These are phyloP conservation scores for Polydrusus cervinus DNA, from an alignment of 2,888 invertebrate genomes.

Conservation along the genomic window DNA sequence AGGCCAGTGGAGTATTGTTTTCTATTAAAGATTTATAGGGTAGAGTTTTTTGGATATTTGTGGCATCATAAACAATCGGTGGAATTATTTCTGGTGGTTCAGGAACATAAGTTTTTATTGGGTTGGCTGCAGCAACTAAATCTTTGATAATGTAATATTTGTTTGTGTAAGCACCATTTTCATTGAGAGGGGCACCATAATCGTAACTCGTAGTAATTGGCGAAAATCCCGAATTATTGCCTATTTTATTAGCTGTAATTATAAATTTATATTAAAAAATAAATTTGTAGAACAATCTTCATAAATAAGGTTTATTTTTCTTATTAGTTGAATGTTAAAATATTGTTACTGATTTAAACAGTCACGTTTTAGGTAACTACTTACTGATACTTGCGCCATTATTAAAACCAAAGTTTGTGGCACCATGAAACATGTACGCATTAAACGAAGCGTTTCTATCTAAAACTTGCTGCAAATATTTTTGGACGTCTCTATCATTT, in stretches of 20 bases:
- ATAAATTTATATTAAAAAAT: constrained; percentile 67
- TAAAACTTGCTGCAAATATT: constrained; percentile 60
- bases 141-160: constrained; percentile 79
- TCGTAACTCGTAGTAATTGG: constrained; percentile 76
- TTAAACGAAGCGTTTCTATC: constrained; percentile 59
- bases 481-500: constrained; percentile 54
- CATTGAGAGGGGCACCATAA: constrained; percentile 91
- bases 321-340: too few species aligned
- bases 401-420: constrained; percentile 85
- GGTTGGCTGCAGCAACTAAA: constrained; percentile 68
- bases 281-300: too few species aligned
- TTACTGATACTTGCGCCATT: constrained; percentile 61
- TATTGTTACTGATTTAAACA: too few species aligned
- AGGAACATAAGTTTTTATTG: constrained; percentile 65
- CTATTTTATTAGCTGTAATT: constrained; percentile 30
- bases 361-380: constrained; percentile 67
- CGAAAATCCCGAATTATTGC: constrained; percentile 60
- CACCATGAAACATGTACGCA: constrained; percentile 78
- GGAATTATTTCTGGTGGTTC: constrained; percentile 80
- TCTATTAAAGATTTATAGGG: constrained; percentile 51
- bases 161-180: constrained; percentile 89
- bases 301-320: too few species aligned
- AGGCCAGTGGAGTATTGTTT: constrained; percentile 51
- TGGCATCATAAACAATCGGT: constrained; percentile 84
- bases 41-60: constrained; percentile 58